These are phyloP conservation scores for Cirrhinus molitorella DNA, from an alignment of 2,797 vertebrate species.

Conservation along the genomic window DNA sequence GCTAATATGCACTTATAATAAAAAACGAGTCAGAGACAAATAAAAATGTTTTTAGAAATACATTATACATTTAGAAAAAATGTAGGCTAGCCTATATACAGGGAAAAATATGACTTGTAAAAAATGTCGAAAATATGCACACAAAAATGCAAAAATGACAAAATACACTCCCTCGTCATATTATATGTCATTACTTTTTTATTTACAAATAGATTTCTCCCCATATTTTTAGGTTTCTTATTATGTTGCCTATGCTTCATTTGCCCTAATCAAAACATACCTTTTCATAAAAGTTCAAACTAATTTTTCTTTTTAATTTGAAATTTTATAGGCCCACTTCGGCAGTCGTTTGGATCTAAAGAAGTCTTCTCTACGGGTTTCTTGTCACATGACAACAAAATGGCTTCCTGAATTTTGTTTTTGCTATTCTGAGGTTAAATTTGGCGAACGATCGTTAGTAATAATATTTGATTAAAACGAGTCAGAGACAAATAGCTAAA, in stretches of 20 bases:
- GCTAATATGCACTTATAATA: too few relatives aligned
- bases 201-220: neutral
- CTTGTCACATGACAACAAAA: conserved; percentile 24
- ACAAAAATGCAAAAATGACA: too few relatives aligned
- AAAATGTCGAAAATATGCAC: neutral
- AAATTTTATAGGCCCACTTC: too few relatives aligned
- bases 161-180: too few relatives aligned
- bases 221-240: neutral
- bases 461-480: too few relatives aligned
- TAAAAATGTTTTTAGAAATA: neutral
- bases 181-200: neutral
- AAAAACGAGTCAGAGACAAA: neutral
- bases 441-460: neutral
- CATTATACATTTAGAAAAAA: neutral
- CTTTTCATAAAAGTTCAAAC: neutral
- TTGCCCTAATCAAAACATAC: too few relatives aligned
- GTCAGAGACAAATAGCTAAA: too few relatives aligned
- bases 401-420: neutral
- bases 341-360: too few relatives aligned
- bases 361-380: neutral
- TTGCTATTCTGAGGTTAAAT: neutral
- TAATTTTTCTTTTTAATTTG: too few relatives aligned
- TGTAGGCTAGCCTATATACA: neutral
- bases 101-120: too few relatives aligned
- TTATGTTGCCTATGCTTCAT: neutral